Base-by-base conservation (phyloP, 2,888 invertebrate genomes). In the Caenorhabditis angaria region DNA sequence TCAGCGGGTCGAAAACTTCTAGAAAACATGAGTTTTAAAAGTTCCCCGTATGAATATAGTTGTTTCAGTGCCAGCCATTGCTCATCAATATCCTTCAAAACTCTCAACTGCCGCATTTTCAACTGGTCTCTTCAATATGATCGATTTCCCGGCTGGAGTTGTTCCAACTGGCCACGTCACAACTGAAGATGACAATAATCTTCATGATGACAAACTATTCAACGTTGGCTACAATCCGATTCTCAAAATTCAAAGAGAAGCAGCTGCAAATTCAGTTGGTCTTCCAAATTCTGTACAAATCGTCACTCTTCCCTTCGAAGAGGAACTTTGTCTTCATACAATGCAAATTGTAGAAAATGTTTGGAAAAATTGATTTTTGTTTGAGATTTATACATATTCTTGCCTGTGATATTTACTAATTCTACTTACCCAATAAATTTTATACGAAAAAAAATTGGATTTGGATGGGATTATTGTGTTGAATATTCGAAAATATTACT, bases 141-240 rank as follows among this genome's bases (percentile, higher is more conserved):
- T 88, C 10, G 87, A 89, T 78, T 87, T 87, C 53, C 88, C 89
- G 0, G 84, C 86, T 28, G 88, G 88, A 10, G 83, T 87, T 10
- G 85, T 89, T 2, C 88, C 88, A 6, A 82, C 88, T 48, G 88
- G 87, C 10, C 80, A 75, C 24, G 88, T 83, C 3, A 83, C 75
- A 5, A 55, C 72, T n/a, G 77, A 82, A 27, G 85, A 85, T 56
- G 81, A 82, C 22, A 61, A 63, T 14, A 61, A 68, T 20, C 55
- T 84, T 35, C 47, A 68, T 55, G 81, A 83, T 60, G 83, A 86
- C 48, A 76, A 63, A 8, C 58, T 76, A 14, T 84, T 78, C 67
- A 75, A 77, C 3, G 74, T 77, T 29, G 84, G 84, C 24, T 65
- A 73, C 29, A 85, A 85, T 56, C 51, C 72, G 14, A 70, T 80